These are phyloP conservation scores for Zelostemma sp. DNA, from an alignment of 1,140 invertebrate genomes.

Conservation along the genomic window DNA sequence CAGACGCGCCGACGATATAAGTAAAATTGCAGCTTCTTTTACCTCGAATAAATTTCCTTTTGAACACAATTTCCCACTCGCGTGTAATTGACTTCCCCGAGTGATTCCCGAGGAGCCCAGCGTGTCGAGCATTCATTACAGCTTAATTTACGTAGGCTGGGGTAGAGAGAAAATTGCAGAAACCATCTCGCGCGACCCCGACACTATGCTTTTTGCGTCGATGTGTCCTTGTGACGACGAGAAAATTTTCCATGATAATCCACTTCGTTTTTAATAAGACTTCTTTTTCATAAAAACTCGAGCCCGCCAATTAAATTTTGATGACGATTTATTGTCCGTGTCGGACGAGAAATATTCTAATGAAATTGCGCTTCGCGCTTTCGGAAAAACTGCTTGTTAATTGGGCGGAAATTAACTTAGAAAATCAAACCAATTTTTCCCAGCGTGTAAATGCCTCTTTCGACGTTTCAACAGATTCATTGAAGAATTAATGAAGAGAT, in stretches of 20 bases:
- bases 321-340: too few species aligned
- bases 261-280: neutral
- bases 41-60: neutral
- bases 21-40: neutral
- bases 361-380: too few species aligned
- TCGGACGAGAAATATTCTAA: too few species aligned
- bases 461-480: too few species aligned
- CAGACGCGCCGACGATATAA: too few species aligned
- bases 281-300: too few species aligned
- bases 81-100: neutral
- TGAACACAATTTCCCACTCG: constrained; percentile 4
- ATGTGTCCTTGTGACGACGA: neutral
- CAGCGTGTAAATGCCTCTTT: too few species aligned
- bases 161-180: neutral
- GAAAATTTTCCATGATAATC: neutral
- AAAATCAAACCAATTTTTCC: too few species aligned
- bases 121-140: neutral
- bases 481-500: too few species aligned
- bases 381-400: too few species aligned
- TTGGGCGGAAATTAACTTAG: too few species aligned
- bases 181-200: neutral
- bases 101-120: neutral
- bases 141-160: constrained; percentile 4
- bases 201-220: neutral
- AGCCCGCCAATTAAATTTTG: too few species aligned